These are phyloP conservation scores for Axinella damicornis DNA, from an alignment of 37 sponge, comb jelly and placozoan species.

Conservation along the genomic window DNA sequence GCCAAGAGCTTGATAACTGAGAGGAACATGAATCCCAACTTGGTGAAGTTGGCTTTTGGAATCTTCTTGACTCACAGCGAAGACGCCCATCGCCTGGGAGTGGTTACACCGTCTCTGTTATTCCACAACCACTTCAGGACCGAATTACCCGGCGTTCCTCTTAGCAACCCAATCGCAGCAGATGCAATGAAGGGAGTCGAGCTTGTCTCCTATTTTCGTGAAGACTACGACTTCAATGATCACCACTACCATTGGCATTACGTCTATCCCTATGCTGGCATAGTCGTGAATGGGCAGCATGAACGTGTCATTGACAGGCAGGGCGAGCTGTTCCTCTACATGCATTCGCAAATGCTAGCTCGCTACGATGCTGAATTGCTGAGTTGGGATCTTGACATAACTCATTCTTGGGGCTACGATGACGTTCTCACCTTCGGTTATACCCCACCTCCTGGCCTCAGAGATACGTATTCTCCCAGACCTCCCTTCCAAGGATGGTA, in stretches of 20 bases:
- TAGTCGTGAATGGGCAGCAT: neutral
- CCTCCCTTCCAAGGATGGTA: conserved; percentile 31
- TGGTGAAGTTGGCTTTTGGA: neutral
- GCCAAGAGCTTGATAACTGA: neutral
- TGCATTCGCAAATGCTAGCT: conserved; percentile 43
- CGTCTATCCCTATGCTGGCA: conserved; percentile 3
- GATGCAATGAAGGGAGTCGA: neutral
- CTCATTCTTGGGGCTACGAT: conserved; percentile 9
- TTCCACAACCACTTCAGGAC: neutral
- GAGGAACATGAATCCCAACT: neutral
- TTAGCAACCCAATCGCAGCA: neutral
- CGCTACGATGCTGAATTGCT: conserved; percentile 34
- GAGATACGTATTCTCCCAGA: neutral
- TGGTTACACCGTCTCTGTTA: conserved; percentile 1
- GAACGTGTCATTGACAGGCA: conserved; percentile 23
- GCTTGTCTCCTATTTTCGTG: conserved; percentile 6
- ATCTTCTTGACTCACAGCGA: conserved; percentile 12
- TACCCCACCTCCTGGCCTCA: conserved; percentile 24
- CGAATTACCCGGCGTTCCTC: neutral
- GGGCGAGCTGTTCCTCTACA: conserved; percentile 45
- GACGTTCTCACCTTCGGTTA: conserved; percentile 8
- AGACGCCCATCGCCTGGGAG: neutral
- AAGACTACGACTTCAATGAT: conserved; percentile 20
- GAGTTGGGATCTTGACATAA: conserved; percentile 7
- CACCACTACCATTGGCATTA: conserved; percentile 40